These are phyloP conservation scores for Scolopax rusticola DNA, from an alignment of 2,797 vertebrate genomes.

Conservation along the genomic window DNA sequence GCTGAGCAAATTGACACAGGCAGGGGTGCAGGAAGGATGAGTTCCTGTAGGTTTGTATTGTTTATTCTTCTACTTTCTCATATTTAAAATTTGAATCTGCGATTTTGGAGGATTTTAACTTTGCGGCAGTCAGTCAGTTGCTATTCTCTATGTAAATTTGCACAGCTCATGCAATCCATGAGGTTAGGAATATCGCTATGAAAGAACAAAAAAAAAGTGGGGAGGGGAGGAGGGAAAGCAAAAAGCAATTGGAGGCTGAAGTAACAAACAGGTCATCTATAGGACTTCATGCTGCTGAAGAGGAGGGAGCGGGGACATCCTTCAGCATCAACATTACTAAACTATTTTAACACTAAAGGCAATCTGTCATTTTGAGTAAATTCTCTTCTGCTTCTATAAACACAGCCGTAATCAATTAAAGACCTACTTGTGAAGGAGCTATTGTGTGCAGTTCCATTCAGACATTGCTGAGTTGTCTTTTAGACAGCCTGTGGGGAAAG, in stretches of 20 bases:
- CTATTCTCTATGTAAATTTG: not conserved
- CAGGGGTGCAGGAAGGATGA: not conserved
- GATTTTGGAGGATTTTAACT: not conserved
- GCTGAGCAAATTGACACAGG: not conserved
- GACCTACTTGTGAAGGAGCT: constrained; percentile 79
- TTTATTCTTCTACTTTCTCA: not conserved
- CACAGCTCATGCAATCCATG: not conserved
- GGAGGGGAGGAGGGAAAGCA: not conserved
- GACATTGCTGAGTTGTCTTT: constrained; percentile 76
- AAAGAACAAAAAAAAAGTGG: not conserved
- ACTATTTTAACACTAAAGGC: constrained; percentile 74
- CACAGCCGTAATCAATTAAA: constrained; percentile 85
- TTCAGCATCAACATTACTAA: constrained; percentile 51
- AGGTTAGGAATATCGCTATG: not conserved
- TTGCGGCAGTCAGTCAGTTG: not conserved
- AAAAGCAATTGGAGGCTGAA: not conserved
- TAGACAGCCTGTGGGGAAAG: constrained; percentile 73
- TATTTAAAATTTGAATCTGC: not conserved
- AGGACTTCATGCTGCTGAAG: not conserved
- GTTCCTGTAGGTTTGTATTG: not conserved
- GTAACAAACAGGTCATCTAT: constrained; percentile 48
- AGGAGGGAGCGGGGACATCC: constrained; percentile 24
- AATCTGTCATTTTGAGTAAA: constrained; percentile 82
- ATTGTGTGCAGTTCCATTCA: constrained; percentile 78
- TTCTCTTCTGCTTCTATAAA: constrained; percentile 83